Base-by-base conservation (phyloP, 2,113 vertebrate species). In the Hiodon tergisus region DNA sequence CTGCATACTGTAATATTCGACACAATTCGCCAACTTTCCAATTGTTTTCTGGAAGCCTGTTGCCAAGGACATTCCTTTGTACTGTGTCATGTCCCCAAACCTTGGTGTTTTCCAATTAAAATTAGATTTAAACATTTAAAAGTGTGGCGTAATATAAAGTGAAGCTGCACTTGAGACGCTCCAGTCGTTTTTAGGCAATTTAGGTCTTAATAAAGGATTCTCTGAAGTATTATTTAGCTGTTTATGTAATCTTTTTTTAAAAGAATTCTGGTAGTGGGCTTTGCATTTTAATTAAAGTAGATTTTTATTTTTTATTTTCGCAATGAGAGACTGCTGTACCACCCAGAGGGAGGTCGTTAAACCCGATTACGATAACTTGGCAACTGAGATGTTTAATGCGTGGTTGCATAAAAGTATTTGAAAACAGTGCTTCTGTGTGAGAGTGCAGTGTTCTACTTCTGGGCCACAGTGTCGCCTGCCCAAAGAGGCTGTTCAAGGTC, bases 331-430 rank as follows among this genome's bases (percentile, higher is more conserved):
- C 58, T 67, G 53, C 74, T 60, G 67, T 53, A 61, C 67, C 61
- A 61, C 71, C 71, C 65, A 77, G 65, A 75, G 74, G 17, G 67
- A 46, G 9, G 47, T 63, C 67, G 74, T 80, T 76, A 72, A 66
- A 57, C 48, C n/a, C 46, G 57, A 75, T 78, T 74, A 80, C 52
- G 74, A 71, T 72, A 67, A 58, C 62, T 51, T 16, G 60, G 52
- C 16, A 58, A 57, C 51, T 48, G 50, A 31, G 53, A n/a, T 62
- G 58, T 73, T 69, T 62, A 17, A 31, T 4, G 13, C 46, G 59
- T 51, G 70, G 3, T 16, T 76, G 54, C 65, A n/a, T 10, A 71
- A 73, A 65, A 68, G 55, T 71, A 11, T 51, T 68, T 68, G 61
- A 46, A 63, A 63, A 63, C 17, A 62, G 60, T 16, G n/a, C 60